Evolutionary conservation across 2,113 vertebrate genomes (phyloP).

Genomic region (Pelodiscus sinensis): DNA sequence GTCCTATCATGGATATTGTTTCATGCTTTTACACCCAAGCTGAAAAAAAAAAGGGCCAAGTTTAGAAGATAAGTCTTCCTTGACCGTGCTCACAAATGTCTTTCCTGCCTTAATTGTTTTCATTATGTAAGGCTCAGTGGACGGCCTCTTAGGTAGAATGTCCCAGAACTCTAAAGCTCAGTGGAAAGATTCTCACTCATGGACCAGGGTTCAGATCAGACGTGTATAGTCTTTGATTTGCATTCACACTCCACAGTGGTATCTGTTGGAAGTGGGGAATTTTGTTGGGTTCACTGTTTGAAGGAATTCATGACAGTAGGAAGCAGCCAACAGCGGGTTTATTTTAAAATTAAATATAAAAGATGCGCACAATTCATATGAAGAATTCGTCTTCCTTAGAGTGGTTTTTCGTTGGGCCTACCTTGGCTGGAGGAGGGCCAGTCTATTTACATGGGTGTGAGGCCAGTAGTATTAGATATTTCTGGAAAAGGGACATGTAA

Average conservation of each 20-base stretch:
- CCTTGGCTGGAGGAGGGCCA: no score
- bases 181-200: not conserved
- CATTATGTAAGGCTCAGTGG: rapidly evolving
- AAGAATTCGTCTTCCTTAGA: not conserved
- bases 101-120: not conserved
- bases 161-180: not conserved
- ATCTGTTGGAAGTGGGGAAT: not conserved
- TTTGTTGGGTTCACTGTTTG: not conserved
- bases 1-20: not conserved
- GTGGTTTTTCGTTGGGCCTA: slow-evolving; percentile 91
- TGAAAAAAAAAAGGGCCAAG: not conserved
- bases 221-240: rapidly evolving
- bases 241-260: not conserved
- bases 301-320: not conserved
- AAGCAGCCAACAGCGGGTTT: not conserved
- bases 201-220: not conserved
- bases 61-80: rapidly evolving
- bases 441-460: no score
- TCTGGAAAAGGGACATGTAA: no score
- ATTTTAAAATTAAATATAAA: not conserved
- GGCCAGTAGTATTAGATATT: no score
- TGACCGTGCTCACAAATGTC: not conserved
- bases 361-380: not conserved
- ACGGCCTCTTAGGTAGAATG: not conserved
- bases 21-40: not conserved